Base-by-base conservation (phyloP, 2,888 invertebrate genomes). In the Cybosia mesomella region DNA sequence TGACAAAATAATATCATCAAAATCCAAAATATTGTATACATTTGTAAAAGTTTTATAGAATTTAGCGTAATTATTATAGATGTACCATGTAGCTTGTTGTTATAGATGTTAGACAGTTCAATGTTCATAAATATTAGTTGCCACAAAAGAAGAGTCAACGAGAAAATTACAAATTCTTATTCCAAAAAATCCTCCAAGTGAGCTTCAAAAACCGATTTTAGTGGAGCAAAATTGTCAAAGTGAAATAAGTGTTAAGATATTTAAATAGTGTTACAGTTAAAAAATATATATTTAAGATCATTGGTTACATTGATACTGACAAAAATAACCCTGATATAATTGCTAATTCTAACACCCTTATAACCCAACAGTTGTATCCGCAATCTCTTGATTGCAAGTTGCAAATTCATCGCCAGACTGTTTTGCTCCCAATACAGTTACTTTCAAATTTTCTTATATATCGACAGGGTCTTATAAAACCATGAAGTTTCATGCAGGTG, bases 21-120 rank as follows among this genome's bases (percentile, higher is more conserved):
- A 84, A 83, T 75, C 71, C 75, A 76, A 78, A 80, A 87, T 87
- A 92, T 92, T 93, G 87, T 92, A 94, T 92, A 94, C 92, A 92
- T 94, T 94, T 93, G 87, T 94, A 92, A 83, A 88, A 63, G 85
- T 92, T 93, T 93, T 93, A 92, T 91, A 91, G 90, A 72, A 80
- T 78, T 66, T 81, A 82, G 80, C 21, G 70, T 82, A 81, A 87
- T 83, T 84, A 86, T 89, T 84, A 86, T 89, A 89, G 84, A 75
- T 78, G 83, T 88, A 88, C 83, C 77, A 68, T 53, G 89, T 90
- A 90, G 90, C 77, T 86, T 85, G 89, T 90, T 91, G 88, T 90
- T 83, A 85, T 91, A 92, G 91, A 76, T 86, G 83, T 88, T 93
- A 92, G 91, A 74, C 85, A 82, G 87, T 88, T 91, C 76, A 82